Evolutionary conservation across 2,797 vertebrate genomes (phyloP).

Genomic region (Poeciliopsis infans): DNA sequence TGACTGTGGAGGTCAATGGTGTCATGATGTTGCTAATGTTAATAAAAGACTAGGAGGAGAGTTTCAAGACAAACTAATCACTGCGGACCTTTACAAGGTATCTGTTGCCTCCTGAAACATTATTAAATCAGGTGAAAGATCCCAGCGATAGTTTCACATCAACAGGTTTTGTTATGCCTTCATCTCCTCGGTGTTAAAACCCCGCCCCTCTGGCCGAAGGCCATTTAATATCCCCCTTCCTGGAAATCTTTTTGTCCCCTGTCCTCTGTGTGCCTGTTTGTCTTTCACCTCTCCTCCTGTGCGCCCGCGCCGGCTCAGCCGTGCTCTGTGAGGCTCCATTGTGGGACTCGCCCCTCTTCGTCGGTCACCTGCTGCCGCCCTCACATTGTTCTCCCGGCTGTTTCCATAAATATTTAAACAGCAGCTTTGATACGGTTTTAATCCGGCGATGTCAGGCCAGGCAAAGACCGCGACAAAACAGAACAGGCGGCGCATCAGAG

Average conservation of each 20-base stretch:
- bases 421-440: conserved; percentile 50
- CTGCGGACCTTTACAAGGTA: conserved; percentile 1
- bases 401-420: conserved; percentile 72
- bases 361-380: conserved; percentile 64
- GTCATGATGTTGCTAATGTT: neutral
- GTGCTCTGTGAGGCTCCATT: conserved; percentile 42
- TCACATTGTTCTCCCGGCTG: conserved; percentile 68
- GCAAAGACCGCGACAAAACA: conserved; percentile 45
- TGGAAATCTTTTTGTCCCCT: conserved; percentile 7
- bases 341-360: conserved; percentile 45
- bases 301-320: conserved; percentile 38
- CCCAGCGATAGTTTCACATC: conserved; percentile 5
- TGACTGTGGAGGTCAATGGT: neutral
- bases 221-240: neutral
- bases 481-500: conserved; percentile 20
- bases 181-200: neutral
- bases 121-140: conserved; percentile 12
- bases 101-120: neutral
- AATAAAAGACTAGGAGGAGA: neutral
- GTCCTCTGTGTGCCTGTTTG: conserved; percentile 5
- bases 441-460: conserved; percentile 40
- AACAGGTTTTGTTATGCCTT: conserved; percentile 27
- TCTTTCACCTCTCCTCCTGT: conserved; percentile 39
- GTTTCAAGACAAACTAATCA: neutral
- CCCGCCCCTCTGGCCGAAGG: neutral